Conservation (phyloP, 2,888 invertebrate genomes). For the Drosophila diplacantha region DNA sequence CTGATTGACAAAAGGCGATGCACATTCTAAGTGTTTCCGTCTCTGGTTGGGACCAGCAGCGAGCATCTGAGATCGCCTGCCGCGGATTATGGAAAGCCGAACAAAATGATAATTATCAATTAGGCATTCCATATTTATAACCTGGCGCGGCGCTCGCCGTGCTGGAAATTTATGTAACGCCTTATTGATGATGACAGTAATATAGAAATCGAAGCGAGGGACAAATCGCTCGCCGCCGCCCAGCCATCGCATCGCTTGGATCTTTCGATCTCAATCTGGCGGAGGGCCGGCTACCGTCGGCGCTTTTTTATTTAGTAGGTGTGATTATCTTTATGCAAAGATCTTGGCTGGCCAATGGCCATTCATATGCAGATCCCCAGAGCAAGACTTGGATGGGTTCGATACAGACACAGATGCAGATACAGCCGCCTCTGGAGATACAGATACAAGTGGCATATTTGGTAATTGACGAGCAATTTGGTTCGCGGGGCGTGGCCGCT, state of each 20-base stretch:
- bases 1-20: slow-evolving; percentile 17
- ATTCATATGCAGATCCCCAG: slow-evolving; percentile 54
- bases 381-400: neutral
- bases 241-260: slow-evolving; percentile 2
- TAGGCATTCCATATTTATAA: slow-evolving; percentile 71
- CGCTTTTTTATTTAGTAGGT: slow-evolving; percentile 67
- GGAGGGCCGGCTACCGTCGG: slow-evolving; percentile 32
- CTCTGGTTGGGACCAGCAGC: slow-evolving; percentile 15
- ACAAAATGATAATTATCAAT: slow-evolving; percentile 71
- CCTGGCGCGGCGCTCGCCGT: slow-evolving; percentile 22
- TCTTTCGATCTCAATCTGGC: slow-evolving; percentile 24
- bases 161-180: slow-evolving; percentile 67
- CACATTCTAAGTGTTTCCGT: slow-evolving; percentile 12
- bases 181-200: slow-evolving; percentile 71
- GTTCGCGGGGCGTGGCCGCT: slow-evolving; percentile 23
- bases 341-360: slow-evolving; percentile 46
- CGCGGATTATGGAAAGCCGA: slow-evolving; percentile 33
- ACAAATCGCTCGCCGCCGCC: slow-evolving; percentile 44
- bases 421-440: slow-evolving; percentile 1
- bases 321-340: slow-evolving; percentile 70
- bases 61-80: slow-evolving; percentile 16
- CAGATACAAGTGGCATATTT: slow-evolving; percentile 17
- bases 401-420: no score
- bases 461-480: slow-evolving; percentile 45
- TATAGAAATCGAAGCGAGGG: slow-evolving; percentile 57